phyloP scores from a whole-genome alignment of 2,888 invertebrate genomes.

The Euclidia mi region DNA sequence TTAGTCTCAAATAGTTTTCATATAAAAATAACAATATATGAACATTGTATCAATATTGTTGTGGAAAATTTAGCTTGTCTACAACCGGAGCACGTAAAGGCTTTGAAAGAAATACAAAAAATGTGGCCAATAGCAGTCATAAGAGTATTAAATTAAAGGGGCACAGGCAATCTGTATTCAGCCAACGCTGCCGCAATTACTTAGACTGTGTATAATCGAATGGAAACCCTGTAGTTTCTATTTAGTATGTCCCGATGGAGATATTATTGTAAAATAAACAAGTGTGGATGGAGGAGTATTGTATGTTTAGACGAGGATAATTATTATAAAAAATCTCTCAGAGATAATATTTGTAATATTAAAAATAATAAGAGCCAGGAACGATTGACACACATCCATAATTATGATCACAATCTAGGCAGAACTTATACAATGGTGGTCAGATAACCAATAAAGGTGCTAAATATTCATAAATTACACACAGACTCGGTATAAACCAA shows the following conservation, averaged over 20 bases:
- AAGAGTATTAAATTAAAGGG: slow-evolving; percentile 22
- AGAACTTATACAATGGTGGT: too few species aligned
- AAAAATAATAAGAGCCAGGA: too few species aligned
- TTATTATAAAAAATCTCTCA: too few species aligned
- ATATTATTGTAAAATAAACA: background rate
- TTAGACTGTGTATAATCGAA: slow-evolving; percentile 53
- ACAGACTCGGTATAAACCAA: too few species aligned
- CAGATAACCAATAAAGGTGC: too few species aligned
- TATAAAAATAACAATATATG: slow-evolving; percentile 9
- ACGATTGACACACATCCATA: too few species aligned
- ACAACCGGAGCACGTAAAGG: slow-evolving; percentile 30
- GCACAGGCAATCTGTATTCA: slow-evolving; percentile 35
- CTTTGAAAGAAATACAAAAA: slow-evolving; percentile 27
- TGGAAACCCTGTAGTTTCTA: slow-evolving; percentile 47
- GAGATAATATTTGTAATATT: too few species aligned
- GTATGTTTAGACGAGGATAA: too few species aligned
- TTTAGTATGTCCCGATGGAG: slow-evolving; percentile 19
- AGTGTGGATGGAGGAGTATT: slow-evolving; percentile 3
- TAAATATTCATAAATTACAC: too few species aligned
- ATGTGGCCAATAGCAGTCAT: slow-evolving; percentile 27
- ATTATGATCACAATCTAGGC: too few species aligned
- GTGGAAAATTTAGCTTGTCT: slow-evolving; percentile 17
- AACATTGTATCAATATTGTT: slow-evolving; percentile 17
- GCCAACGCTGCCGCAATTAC: slow-evolving; percentile 43
- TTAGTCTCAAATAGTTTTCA: background rate